phyloP scores from a whole-genome alignment of 35 echinoderm and acorn worm species.

The Acanthaster planci region DNA sequence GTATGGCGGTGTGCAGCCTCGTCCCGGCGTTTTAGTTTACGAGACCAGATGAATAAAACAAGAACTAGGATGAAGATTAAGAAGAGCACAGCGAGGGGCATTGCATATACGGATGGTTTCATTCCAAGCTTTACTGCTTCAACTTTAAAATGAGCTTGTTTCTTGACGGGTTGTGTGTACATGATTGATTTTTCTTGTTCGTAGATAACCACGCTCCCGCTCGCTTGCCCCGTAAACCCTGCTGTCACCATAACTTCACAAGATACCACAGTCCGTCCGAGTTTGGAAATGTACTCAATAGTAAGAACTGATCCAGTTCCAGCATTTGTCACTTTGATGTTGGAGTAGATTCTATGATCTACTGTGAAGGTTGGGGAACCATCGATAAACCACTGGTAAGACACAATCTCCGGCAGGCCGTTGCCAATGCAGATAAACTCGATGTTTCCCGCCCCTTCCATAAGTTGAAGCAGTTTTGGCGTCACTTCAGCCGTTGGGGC shows the following conservation, averaged over 20 bases:
- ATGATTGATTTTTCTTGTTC: not conserved
- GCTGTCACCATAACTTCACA: not conserved
- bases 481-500: not conserved
- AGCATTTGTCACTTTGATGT: not conserved
- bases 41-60: not conserved
- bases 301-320: not conserved
- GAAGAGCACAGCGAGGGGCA: not conserved
- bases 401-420: not conserved
- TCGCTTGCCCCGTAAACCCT: not conserved
- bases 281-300: not conserved
- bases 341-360: not conserved
- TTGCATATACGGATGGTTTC: not conserved
- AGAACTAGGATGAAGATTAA: not conserved
- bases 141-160: no score
- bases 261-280: not conserved
- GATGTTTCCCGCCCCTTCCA: not conserved
- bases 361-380: not conserved
- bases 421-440: not conserved
- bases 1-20: not conserved
- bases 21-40: not conserved
- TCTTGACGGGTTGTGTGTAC: no score
- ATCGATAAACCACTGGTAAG: constrained; percentile 7
- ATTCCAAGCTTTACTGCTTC: no score
- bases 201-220: not conserved
- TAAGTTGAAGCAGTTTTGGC: not conserved